Conservation (phyloP, 2,888 invertebrate species). For the Leptopilina drosophilae region DNA sequence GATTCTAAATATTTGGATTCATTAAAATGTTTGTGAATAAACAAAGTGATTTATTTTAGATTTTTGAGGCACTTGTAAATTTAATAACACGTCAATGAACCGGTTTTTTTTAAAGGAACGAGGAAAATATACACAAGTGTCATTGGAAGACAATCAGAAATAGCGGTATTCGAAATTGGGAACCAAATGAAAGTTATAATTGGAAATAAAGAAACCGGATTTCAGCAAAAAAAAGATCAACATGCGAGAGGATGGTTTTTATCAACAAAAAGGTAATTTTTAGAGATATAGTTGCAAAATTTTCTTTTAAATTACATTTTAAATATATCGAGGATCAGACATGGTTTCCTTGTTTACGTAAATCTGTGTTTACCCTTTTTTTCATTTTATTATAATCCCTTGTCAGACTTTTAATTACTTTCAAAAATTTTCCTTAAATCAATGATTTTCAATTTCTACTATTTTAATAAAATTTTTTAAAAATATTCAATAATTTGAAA, state of each 20-base stretch:
- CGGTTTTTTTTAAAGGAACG: conserved; percentile 36
- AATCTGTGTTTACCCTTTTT: no score
- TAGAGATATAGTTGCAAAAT: not conserved
- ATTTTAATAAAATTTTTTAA: no score
- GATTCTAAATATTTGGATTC: not conserved
- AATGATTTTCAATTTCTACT: no score
- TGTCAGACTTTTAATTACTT: no score
- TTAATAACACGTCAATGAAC: conserved; percentile 20
- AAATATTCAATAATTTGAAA: no score
- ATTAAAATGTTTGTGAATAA: conserved; percentile 16
- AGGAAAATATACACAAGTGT: conserved; percentile 30
- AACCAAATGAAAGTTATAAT: conserved; percentile 10
- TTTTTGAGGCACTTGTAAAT: not conserved
- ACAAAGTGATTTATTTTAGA: conserved; percentile 16
- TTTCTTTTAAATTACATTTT: not conserved
- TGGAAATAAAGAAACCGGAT: conserved; percentile 24
- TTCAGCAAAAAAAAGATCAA: not conserved
- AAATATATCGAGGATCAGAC: no score
- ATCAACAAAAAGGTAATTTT: not conserved
- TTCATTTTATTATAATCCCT: no score
- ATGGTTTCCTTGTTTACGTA: no score
- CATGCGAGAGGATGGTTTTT: not conserved
- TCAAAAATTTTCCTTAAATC: no score
- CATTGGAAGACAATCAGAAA: conserved; percentile 38
- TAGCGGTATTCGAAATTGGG: conserved; percentile 44